These are phyloP conservation scores for Volucella bombylans DNA, from an alignment of 2,888 invertebrate genomes.

Conservation along the genomic window DNA sequence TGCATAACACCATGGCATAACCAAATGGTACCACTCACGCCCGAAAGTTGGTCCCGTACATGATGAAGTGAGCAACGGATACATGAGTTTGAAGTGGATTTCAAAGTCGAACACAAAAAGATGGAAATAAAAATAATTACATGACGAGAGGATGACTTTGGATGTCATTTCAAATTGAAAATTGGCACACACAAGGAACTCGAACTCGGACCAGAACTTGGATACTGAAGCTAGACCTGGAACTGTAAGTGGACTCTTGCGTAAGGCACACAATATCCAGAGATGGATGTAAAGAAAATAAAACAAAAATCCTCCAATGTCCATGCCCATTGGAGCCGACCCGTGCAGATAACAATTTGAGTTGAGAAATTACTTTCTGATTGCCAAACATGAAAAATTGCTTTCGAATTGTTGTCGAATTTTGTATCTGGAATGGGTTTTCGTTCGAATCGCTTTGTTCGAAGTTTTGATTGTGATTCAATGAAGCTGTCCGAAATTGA, in stretches of 20 bases:
- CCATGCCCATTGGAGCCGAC: neutral
- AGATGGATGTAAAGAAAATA: slow-evolving; percentile 17
- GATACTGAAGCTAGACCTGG: neutral
- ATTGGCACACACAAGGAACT: slow-evolving; percentile 44
- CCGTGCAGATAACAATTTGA: slow-evolving; percentile 46
- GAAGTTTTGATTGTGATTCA: slow-evolving; percentile 62
- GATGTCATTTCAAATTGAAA: slow-evolving; percentile 25
- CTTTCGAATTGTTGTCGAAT: slow-evolving; percentile 64
- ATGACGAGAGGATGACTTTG: slow-evolving; percentile 39
- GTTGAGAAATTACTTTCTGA: slow-evolving; percentile 71
- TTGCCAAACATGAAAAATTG: slow-evolving; percentile 65
- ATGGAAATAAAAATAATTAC: slow-evolving; percentile 18
- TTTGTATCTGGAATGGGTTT: slow-evolving; percentile 36
- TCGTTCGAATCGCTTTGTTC: slow-evolving; percentile 28
- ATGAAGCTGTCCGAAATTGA: slow-evolving; percentile 16
- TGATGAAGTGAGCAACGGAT: slow-evolving; percentile 15
- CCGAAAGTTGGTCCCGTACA: slow-evolving; percentile 9
- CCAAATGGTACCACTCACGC: neutral
- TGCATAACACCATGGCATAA: slow-evolving; percentile 16
- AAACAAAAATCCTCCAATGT: slow-evolving; percentile 35
- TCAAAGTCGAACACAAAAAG: slow-evolving; percentile 44
- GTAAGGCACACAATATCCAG: slow-evolving; percentile 1
- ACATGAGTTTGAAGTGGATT: slow-evolving; percentile 24
- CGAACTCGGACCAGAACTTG: no score
- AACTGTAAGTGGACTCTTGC: slow-evolving; percentile 6